Conservation (phyloP, 2,797 vertebrate genomes). For the Poeciliopsis turneri region DNA sequence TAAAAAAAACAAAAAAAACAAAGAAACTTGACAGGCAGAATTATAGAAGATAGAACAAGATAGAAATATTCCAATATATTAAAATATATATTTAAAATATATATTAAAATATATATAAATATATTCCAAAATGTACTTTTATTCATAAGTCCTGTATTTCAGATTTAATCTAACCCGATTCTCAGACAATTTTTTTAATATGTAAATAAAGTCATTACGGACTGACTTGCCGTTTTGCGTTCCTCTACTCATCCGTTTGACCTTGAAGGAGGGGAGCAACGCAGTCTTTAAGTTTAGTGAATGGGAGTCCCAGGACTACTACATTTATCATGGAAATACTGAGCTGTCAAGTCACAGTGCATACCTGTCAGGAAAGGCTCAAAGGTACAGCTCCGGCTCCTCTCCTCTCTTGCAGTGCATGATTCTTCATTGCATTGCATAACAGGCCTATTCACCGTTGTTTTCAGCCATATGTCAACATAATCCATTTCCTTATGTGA, state of each 20-base stretch:
- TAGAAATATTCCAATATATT: neutral
- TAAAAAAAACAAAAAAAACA: neutral
- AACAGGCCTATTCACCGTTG: constrained; percentile 76
- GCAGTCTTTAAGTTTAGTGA: constrained; percentile 81
- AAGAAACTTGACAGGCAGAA: neutral
- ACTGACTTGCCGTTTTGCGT: constrained; percentile 58
- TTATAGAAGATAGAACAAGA: neutral
- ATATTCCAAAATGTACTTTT: neutral
- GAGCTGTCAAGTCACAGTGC: constrained; percentile 87
- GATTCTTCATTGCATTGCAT: constrained; percentile 84
- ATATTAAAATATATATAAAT: too few relatives aligned
- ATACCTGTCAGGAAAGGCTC: constrained; percentile 85
- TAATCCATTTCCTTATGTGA: constrained; percentile 83
- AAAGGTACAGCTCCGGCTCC: constrained; percentile 81
- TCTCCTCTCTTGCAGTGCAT: constrained; percentile 84
- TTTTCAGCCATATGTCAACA: constrained; percentile 85
- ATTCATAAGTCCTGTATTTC: neutral
- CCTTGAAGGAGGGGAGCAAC: constrained; percentile 80
- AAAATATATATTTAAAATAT: too few relatives aligned
- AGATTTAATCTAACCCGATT: neutral
- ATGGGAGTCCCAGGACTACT: constrained; percentile 83
- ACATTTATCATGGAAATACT: constrained; percentile 88
- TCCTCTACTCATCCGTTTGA: constrained; percentile 77
- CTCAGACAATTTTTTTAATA: constrained; percentile 10
- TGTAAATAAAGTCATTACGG: constrained; percentile 10